These are phyloP conservation scores for Ryuthela nishihirai DNA, from an alignment of 2,888 invertebrate genomes.

Conservation along the genomic window DNA sequence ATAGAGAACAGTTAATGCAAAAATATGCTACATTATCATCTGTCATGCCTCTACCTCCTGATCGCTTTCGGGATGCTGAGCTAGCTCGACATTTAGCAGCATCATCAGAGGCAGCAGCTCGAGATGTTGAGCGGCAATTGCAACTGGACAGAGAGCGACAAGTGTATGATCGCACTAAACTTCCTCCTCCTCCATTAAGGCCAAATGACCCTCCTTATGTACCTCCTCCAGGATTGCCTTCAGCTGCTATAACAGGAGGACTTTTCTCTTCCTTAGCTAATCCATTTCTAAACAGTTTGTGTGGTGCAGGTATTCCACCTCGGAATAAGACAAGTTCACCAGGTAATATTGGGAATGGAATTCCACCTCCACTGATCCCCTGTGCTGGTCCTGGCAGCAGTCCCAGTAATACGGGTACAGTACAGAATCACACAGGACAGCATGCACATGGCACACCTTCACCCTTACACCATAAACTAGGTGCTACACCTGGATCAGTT, in stretches of 20 bases:
- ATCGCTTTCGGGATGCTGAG: slow-evolving; percentile 28
- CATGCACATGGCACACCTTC: slow-evolving; percentile 5
- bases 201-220: slow-evolving; percentile 24
- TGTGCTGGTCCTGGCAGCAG: slow-evolving; percentile 3
- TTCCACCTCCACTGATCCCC: slow-evolving; percentile 26
- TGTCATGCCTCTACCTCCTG: slow-evolving; percentile 19
- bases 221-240: slow-evolving; percentile 6
- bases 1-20: slow-evolving; percentile 34
- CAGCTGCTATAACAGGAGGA: slow-evolving; percentile 7
- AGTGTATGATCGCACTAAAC: slow-evolving; percentile 14
- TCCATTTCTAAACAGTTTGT: slow-evolving; percentile 29
- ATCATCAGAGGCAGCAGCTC: slow-evolving; percentile 12
- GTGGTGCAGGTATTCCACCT: slow-evolving; percentile 6
- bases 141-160: slow-evolving; percentile 28
- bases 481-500: slow-evolving; percentile 6
- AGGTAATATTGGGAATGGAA: slow-evolving; percentile 9
- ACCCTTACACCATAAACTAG: slow-evolving; percentile 15
- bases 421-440: background rate
- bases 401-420: background rate
- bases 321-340: slow-evolving; percentile 14
- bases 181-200: slow-evolving; percentile 17
- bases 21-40: slow-evolving; percentile 31
- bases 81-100: slow-evolving; percentile 24
- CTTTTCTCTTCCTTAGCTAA: slow-evolving; percentile 19
- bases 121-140: slow-evolving; percentile 26